Conservation (phyloP, 2,113 vertebrate species). For the Atherinomorus stipes region DNA sequence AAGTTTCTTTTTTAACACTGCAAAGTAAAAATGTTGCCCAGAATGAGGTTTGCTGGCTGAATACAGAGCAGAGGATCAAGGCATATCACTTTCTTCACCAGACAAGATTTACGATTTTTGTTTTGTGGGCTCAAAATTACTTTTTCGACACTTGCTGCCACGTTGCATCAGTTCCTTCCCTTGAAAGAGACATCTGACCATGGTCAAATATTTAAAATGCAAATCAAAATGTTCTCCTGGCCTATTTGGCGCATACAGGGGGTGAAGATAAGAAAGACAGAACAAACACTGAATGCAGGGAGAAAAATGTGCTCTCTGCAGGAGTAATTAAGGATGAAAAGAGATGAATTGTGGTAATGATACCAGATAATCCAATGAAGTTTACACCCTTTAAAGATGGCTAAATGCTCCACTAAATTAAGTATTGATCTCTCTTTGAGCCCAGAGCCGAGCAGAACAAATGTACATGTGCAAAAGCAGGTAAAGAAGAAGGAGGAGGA, state of each 20-base stretch:
- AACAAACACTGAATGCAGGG: neutral
- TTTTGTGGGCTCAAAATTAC: neutral
- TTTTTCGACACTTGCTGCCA: neutral
- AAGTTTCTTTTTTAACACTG: neutral
- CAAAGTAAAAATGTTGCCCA: neutral
- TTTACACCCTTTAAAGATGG: constrained; percentile 41
- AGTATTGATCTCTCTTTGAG: constrained; percentile 55
- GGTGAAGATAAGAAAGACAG: neutral
- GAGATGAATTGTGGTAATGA: constrained; percentile 5
- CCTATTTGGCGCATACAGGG: neutral
- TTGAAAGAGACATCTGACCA: neutral
- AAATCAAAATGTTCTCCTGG: neutral
- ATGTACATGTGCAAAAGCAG: constrained; percentile 4
- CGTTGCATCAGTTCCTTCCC: constrained; percentile 1
- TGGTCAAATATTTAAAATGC: neutral
- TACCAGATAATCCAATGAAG: constrained; percentile 39
- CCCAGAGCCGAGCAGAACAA: constrained; percentile 18
- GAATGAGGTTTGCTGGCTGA: neutral
- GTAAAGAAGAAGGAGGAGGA: constrained; percentile 2
- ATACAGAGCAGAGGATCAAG: no score
- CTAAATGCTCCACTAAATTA: constrained; percentile 55
- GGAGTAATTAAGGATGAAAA: constrained; percentile 14
- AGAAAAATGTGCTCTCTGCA: neutral
- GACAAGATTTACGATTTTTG: neutral
- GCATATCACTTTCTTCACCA: no score